Conservation (phyloP, 2,113 vertebrate species). For the Crotalus tigris region DNA sequence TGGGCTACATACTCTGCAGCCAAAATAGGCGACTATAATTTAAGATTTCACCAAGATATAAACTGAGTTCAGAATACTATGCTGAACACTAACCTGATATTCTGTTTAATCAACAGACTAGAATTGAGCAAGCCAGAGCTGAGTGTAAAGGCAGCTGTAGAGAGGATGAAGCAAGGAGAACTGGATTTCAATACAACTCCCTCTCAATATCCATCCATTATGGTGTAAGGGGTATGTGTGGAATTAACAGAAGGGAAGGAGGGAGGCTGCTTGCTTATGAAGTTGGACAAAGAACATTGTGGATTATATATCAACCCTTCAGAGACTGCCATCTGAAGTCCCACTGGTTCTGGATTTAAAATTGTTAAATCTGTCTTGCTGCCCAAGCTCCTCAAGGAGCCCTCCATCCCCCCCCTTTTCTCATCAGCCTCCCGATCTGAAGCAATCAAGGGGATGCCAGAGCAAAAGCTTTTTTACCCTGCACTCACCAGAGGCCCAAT, state of each 20-base stretch:
- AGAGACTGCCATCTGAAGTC: no score
- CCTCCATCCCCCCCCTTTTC: no score
- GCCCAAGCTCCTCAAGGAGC: no score
- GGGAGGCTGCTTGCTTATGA: not conserved
- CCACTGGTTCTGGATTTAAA: no score
- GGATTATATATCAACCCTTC: no score
- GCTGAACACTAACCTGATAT: not conserved
- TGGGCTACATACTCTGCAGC: not conserved
- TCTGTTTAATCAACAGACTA: not conserved
- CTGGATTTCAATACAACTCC: not conserved
- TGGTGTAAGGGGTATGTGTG: not conserved
- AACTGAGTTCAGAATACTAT: not conserved
- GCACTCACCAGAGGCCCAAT: no score
- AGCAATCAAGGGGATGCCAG: no score
- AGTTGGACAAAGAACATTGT: not conserved
- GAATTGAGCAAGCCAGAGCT: not conserved
- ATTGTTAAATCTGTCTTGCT: no score
- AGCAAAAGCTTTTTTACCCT: no score
- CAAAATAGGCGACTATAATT: not conserved
- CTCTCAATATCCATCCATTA: not conserved
- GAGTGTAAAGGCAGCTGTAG: not conserved
- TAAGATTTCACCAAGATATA: not conserved
- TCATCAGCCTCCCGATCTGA: no score
- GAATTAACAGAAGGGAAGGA: not conserved
- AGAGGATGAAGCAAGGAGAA: not conserved